Base-by-base conservation (phyloP, 2,113 vertebrate genomes). In the Grallaria varia region DNA sequence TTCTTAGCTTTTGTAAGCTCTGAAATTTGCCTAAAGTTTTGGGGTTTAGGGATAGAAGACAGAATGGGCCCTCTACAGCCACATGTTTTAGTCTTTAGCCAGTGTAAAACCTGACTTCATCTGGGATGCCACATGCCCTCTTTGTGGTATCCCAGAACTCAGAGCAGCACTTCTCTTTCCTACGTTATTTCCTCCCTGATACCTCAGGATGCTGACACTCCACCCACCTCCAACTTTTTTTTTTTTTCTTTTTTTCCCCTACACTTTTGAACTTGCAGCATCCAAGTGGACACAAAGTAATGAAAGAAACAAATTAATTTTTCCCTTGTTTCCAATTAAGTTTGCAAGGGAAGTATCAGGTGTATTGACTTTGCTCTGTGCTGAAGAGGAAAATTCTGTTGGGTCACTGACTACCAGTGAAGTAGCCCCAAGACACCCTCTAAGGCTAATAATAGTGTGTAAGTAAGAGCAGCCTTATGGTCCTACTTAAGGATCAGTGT, bases 381-480 rank as follows among this genome's bases (percentile, higher is more conserved):
- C 47, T 72, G 71, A 18, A 9, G 73, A 58, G 49, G 1, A 8
- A 17, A 66, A 2, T 50, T 42, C 47, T 35, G 4, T 45, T 42
- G 78, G 78, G 63, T 69, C 84, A 40, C 4, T 3, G 5, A 7
- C 66, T 62, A 55, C 25, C 66, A 12, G 58, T 28, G 39, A 52
- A 83, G 39, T 8, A 91, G 67, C 67, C 94, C 90, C 94, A 47
- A 6, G 94, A 4, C 47, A 58, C 62, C 25, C 53, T 85, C 28
- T 35, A 16, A 58, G 84, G 72, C 59, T 18, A 31, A 69, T 33
- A 89, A 82, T 7, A 44, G 19, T 59, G 72, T 77, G n/a, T 33
- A 20, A 94, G 56, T 35, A 66, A 45, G 21, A 73, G 81, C 71
- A 68, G 24, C 2, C n/a, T 27, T 1, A 7, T 25, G 47, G 55